These are phyloP conservation scores for Trichogramma pretiosum DNA, from an alignment of 1,140 invertebrate species.

Conservation along the genomic window DNA sequence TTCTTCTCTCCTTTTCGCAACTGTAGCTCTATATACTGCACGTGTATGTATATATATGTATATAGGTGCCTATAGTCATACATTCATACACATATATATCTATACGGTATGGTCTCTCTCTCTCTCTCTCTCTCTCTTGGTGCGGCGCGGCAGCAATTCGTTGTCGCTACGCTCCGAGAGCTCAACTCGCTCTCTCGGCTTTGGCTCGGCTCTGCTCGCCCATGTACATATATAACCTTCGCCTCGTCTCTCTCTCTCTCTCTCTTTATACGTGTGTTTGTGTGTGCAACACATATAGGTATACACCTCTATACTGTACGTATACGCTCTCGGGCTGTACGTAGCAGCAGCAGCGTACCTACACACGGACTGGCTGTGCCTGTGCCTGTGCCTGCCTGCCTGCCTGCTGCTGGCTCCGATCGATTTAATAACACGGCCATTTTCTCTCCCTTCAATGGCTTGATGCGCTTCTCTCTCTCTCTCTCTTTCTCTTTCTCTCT, in stretches of 20 bases:
- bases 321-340: no score
- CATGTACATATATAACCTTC: background rate
- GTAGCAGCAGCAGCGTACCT: background rate
- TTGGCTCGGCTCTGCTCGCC: background rate
- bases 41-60: no score
- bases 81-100: background rate
- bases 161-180: background rate
- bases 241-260: background rate
- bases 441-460: constrained; percentile 22
- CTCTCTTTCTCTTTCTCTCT: constrained; percentile 4
- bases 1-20: no score
- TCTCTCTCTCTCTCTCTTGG: constrained; percentile 21
- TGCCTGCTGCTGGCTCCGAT: constrained; percentile 30
- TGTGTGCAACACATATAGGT: background rate
- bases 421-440: constrained; percentile 42
- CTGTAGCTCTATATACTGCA: no score
- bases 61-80: no score
- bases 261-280: background rate
- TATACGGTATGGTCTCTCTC: background rate
- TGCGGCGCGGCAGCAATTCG: constrained; percentile 14
- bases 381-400: constrained; percentile 3
- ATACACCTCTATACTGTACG: background rate
- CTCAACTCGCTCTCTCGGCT: background rate
- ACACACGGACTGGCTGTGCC: background rate
- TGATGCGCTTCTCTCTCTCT: background rate